Evolutionary conservation across 2,797 vertebrate genomes (phyloP), one percentile per base, ranked within the genome.

Genomic region (Hippoglossus hippoglossus): DNA sequence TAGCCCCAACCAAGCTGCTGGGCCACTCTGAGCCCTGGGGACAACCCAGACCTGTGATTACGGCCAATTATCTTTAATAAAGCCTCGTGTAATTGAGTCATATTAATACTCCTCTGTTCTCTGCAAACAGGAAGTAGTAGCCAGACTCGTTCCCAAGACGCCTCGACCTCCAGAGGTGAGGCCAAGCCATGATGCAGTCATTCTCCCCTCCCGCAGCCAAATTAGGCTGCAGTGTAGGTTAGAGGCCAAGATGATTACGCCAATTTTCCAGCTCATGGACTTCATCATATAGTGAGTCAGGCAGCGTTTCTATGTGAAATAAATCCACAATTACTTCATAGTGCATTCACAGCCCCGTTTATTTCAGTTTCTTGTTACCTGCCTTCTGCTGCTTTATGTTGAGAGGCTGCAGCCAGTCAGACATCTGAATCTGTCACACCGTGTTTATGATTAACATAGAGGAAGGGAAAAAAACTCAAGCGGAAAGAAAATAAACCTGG

Each of bases 1-100:
- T 90, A 84, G 73, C 76, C 61, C 47, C 34, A 5, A 66, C 64
- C 77, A 78, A 70, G 65, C 77, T 65, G 71, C 54, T 31, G 57
- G 71, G 81, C 72, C 68, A 70, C 64, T 55, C 59, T 28, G 70
- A 54, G 72, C 65, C 71, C 70, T 22, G 49, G 75, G 83, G 77
- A 68, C 71, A 86, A 67, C 70, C 60, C 67, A 73, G 83, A 66
- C 76, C 73, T 89, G 89, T 87, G 74, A 93, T 94, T 90, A 91
- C 58, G 49, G 71, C 24, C 80, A 89, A 91, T 94, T 93, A 91
- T 90, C 75, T 90, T 91, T 89, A 92, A 93, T 93, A 89, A 88
- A 88, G 79, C 70, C 71, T 16, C 50, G 59, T 73, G 87, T 86
- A 91, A 92, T 92, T 89, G 88, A 89, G 80, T 81, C 70, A 77